phyloP scores from a whole-genome alignment of 1,140 invertebrate genomes.

The Berghia stephanieae region DNA sequence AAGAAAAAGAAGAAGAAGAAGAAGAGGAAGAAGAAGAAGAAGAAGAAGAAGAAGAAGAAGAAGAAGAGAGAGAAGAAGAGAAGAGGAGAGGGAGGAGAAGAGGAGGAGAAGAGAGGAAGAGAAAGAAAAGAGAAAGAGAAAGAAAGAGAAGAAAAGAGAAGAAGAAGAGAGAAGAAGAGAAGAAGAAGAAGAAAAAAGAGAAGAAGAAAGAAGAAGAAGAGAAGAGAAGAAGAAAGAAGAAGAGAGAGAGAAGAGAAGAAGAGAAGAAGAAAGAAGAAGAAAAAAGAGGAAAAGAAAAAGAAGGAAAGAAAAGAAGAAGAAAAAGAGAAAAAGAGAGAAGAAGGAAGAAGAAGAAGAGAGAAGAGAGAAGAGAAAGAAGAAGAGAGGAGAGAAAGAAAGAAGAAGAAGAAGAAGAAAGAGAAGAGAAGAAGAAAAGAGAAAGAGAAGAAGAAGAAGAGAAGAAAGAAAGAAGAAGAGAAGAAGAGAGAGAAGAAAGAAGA shows the following conservation, averaged over 20 bases:
- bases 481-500: not conserved
- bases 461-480: not conserved
- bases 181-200: not conserved
- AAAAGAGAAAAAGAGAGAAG: not conserved
- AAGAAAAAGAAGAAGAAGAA: not conserved
- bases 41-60: not conserved
- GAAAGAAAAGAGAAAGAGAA: not conserved
- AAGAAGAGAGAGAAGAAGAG: not conserved
- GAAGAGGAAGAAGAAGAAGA: not conserved
- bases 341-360: not conserved
- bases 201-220: not conserved
- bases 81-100: not conserved
- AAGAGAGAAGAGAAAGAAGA: not conserved
- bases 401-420: not conserved
- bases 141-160: slow-evolving; percentile 9
- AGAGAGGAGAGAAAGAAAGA: not conserved
- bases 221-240: slow-evolving; percentile 9
- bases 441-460: not conserved
- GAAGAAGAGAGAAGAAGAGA: not conserved
- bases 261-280: not conserved
- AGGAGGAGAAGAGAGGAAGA: not conserved
- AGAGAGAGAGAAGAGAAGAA: not conserved
- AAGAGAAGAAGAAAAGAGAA: not conserved
- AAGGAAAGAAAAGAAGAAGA: too few species aligned
- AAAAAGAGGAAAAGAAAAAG: not conserved